Evolutionary conservation across 2,797 vertebrate species (phyloP).

Genomic region (Macrochelys suwanniensis): DNA sequence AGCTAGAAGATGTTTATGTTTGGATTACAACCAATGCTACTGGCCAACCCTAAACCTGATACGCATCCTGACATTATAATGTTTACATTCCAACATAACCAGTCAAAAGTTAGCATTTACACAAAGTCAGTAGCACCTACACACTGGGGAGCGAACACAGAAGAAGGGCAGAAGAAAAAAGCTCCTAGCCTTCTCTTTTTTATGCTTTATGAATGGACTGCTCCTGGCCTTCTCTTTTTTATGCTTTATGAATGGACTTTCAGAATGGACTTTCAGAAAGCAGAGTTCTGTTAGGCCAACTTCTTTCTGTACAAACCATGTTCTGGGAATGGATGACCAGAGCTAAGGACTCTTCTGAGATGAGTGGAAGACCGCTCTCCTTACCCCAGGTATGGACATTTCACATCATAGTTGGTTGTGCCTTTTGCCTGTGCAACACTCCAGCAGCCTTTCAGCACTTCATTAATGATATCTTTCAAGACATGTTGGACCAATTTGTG

Average conservation of each 20-base stretch:
- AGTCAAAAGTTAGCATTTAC: not conserved
- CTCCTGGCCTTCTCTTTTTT: not conserved
- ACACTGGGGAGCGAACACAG: accelerated
- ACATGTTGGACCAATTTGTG: not conserved
- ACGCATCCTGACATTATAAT: slow-evolving; percentile 20
- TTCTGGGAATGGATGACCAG: not conserved
- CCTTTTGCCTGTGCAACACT: not conserved
- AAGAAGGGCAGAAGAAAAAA: slow-evolving; percentile 13
- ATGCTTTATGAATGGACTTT: not conserved
- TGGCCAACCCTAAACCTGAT: slow-evolving; percentile 43
- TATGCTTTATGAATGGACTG: not conserved
- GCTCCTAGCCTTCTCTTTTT: slow-evolving; percentile 1
- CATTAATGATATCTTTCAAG: not conserved
- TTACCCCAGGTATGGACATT: not conserved
- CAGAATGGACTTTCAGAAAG: not conserved
- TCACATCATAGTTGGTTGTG: not conserved
- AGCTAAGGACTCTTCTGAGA: not conserved
- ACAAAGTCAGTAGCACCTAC: not conserved
- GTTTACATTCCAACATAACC: slow-evolving; percentile 59
- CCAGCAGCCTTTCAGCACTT: not conserved
- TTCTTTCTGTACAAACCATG: too few relatives aligned
- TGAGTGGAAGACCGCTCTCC: not conserved
- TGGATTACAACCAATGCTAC: slow-evolving; percentile 47
- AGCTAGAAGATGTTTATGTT: not conserved
- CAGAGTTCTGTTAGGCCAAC: not conserved